Conservation (phyloP, 2,113 vertebrate species). For the Peromyscus californicus region DNA sequence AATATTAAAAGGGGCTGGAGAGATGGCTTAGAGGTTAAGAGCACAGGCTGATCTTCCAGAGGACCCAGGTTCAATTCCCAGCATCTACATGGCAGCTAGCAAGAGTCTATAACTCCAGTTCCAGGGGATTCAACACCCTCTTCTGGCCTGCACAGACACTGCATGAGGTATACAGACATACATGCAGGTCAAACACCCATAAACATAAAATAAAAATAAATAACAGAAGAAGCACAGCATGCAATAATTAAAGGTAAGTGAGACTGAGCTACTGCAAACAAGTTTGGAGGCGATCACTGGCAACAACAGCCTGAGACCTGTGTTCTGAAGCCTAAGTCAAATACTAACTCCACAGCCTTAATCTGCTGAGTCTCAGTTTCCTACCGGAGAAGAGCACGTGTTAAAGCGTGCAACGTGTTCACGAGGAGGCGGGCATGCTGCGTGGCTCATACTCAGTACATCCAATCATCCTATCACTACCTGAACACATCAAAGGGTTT, state of each 20-base stretch:
- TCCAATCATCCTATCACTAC: neutral
- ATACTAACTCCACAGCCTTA: neutral
- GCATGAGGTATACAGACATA: neutral
- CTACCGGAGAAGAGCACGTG: neutral
- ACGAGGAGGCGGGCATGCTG: neutral
- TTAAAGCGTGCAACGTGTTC: neutral
- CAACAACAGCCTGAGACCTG: neutral
- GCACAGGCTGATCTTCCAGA: neutral
- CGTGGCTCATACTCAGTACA: neutral
- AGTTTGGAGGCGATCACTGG: neutral
- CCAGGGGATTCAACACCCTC: neutral
- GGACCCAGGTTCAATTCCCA: neutral
- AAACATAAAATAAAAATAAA: neutral
- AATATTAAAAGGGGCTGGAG: neutral
- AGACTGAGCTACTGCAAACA: neutral
- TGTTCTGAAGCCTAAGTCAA: neutral
- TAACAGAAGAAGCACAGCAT: neutral
- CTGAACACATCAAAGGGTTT: neutral
- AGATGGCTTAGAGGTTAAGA: neutral
- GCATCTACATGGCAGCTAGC: neutral
- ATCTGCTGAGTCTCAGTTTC: conserved; percentile 17
- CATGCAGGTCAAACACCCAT: neutral
- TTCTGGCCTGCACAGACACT: neutral
- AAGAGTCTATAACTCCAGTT: neutral
- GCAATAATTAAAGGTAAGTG: conserved; percentile 36